These are phyloP conservation scores for Lordiphosa fenestrarum DNA, from an alignment of 2,888 invertebrate genomes.

Conservation along the genomic window DNA sequence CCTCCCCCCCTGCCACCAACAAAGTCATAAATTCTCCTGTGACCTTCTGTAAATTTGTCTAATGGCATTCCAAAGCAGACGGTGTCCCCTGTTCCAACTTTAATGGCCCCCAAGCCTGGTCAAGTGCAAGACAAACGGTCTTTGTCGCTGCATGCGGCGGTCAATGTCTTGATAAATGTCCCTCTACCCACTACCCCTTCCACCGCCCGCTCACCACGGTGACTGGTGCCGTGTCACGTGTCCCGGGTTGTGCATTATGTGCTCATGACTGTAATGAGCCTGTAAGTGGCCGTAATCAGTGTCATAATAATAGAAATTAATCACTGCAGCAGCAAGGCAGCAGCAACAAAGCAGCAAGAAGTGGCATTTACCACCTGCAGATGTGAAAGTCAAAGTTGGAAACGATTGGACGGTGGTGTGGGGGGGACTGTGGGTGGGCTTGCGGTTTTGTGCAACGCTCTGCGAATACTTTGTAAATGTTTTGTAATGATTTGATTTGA, in stretches of 20 bases:
- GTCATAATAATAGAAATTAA: slow-evolving; percentile 74
- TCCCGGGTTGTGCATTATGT: slow-evolving; percentile 47
- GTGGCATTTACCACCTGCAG: slow-evolving; percentile 24
- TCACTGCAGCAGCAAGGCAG: slow-evolving; percentile 41
- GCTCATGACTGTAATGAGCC: slow-evolving; percentile 65
- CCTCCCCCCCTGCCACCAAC: too few relatives aligned
- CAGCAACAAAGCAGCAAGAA: not conserved
- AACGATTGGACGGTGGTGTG: not conserved
- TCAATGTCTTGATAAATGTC: slow-evolving; percentile 69
- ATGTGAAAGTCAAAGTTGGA: slow-evolving; percentile 27
- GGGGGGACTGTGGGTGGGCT: slow-evolving; percentile 14
- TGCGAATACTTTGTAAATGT: slow-evolving; percentile 74
- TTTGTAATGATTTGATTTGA: slow-evolving; percentile 78
- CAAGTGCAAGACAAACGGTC: slow-evolving; percentile 71
- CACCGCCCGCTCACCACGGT: not conserved
- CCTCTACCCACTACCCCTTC: slow-evolving; percentile 10
- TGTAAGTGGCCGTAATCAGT: slow-evolving; percentile 73
- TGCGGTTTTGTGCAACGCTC: slow-evolving; percentile 69
- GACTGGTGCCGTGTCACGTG: slow-evolving; percentile 32
- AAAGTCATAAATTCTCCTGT: too few relatives aligned
- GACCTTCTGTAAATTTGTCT: too few relatives aligned
- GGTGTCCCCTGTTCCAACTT: too few relatives aligned
- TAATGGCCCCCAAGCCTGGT: slow-evolving; percentile 27
- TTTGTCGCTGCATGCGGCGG: slow-evolving; percentile 65
- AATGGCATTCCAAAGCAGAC: too few relatives aligned